These are phyloP conservation scores for Pedionomus torquatus DNA, from an alignment of 2,113 vertebrate genomes.

Conservation along the genomic window DNA sequence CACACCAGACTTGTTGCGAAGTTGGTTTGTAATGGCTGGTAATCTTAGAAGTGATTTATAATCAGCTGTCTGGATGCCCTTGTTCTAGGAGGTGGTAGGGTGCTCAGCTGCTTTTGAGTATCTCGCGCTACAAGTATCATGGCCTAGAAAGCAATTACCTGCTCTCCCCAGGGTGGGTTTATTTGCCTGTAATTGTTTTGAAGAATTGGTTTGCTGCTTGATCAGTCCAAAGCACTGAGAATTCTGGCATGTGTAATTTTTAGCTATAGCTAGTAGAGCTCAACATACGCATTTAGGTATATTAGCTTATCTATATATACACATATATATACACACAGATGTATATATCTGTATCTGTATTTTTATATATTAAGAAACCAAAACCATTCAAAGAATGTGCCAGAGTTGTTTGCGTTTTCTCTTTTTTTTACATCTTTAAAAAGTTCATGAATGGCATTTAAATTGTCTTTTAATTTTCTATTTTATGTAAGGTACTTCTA, in stretches of 20 bases:
- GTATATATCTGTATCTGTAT: accelerated
- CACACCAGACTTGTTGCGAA: not conserved
- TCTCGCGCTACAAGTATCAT: not conserved
- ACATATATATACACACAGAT: not conserved
- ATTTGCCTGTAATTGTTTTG: not conserved
- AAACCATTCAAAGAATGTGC: not conserved
- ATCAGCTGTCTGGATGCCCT: not conserved
- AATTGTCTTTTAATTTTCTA: not conserved
- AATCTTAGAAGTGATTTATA: not conserved
- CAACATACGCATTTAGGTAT: not conserved
- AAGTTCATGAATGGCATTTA: not conserved
- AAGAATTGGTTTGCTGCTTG: not conserved
- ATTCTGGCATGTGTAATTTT: not conserved
- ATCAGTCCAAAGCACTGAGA: not conserved
- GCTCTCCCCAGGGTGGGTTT: not conserved
- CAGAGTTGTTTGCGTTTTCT: not conserved
- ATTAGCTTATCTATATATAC: not conserved
- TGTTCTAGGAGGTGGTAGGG: not conserved
- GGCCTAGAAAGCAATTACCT: not conserved
- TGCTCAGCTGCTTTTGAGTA: not conserved
- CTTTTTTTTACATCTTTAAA: not conserved
- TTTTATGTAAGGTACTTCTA: not conserved
- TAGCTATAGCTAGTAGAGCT: not conserved
- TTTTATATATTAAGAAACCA: not conserved
- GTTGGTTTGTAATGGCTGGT: not conserved